Base-by-base conservation (phyloP, 2,797 vertebrate genomes). In the Falco rusticolus region DNA sequence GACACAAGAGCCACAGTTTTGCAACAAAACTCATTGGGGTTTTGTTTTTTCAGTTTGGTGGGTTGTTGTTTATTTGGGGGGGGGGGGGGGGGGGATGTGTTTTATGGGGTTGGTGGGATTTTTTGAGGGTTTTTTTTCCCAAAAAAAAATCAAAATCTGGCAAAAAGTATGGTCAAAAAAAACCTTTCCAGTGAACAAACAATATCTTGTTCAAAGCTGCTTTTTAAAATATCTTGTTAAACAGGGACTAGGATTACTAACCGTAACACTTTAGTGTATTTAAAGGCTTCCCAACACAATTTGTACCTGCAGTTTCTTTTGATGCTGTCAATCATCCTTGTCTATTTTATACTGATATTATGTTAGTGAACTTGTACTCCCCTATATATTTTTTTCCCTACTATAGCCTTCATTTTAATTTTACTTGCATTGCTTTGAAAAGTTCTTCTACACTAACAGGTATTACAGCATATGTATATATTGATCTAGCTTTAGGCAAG, bases 261-360 rank as follows among this genome's bases (percentile, higher is more conserved):
- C 24, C 16, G 14, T 5, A 95, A 65, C 51, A 91, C 26, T 74
- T 80, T 0, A 79, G 20, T 31, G 31, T 48, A 83, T 43, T 83
- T 88, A 54, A 93, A 91, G 51, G 48, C 84, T 81, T 92, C 37
- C 33, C 45, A 82, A 83, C 19, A 45, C 16, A 70, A 94, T 94
- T 90, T 82, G 84, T 41, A 91, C 25, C 48, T 86, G 70, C 28
- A 31, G 31, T 12, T 83, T 45, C 34, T 81, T 77, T 66, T 1
- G 11, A 65, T 57, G 21, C 17, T 83, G 48, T 80, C 68, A 95
- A 34, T 72, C 41, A 86, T 70, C 26, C 47, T 71, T 93, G 83
- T 74, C 89, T 93, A 81, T 81, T 86, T 91, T 74, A 76, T 19
- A 66, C 29, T 12, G 39, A 61, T n/a, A 50, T 26, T 84, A 84